Evolutionary conservation across 2,888 invertebrate species (phyloP), one percentile per base, ranked within the genome.

Genomic region (Arenicola marina): DNA sequence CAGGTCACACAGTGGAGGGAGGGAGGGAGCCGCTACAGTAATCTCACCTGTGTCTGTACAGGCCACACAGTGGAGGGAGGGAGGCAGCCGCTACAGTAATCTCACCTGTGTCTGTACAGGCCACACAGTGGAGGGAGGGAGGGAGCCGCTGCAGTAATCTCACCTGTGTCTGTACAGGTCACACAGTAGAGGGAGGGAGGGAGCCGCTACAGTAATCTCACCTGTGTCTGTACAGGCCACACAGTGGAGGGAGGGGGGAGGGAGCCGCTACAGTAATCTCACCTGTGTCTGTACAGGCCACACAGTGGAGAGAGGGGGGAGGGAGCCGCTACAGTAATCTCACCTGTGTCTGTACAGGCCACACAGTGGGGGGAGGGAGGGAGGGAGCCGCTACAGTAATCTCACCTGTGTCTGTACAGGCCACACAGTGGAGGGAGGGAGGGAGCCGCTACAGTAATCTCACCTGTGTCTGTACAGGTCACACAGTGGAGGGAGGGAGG

Each of bases 1-100:
- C 95, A 95, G 18, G 93, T 95, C 3, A 96, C 94, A 83, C 96
- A 97, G 80, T 97, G 97, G 54, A 97, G 86, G 44, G 95, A 95
- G 0, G n/a, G n/a, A n/a, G n/a, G n/a, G n/a, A n/a, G n/a, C n/a
- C n/a, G n/a, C n/a, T n/a, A n/a, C n/a, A n/a, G n/a, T n/a, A n/a
- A n/a, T n/a, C n/a, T n/a, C n/a, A 82, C 81, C 82, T 54, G 76
- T 72, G 78, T 96, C 95, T 2, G 92, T 92, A 80, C 95, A 95
- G 18, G 93, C 95, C 3, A 96, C 94, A 83, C 96, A 97, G 80
- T 97, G 97, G 54, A 97, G 86, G 44, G 95, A 95, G 0, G n/a
- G n/a, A n/a, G n/a, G n/a, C n/a, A n/a, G n/a, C n/a, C n/a, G n/a
- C n/a, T n/a, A n/a, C n/a, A n/a, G n/a, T n/a, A n/a, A n/a, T n/a